Percentiles rank a stretch among this genome's conserved stretches.
phyloP scores from a whole-genome alignment of 2,888 invertebrate species.

The Rhamphomyia laevipes region DNA sequence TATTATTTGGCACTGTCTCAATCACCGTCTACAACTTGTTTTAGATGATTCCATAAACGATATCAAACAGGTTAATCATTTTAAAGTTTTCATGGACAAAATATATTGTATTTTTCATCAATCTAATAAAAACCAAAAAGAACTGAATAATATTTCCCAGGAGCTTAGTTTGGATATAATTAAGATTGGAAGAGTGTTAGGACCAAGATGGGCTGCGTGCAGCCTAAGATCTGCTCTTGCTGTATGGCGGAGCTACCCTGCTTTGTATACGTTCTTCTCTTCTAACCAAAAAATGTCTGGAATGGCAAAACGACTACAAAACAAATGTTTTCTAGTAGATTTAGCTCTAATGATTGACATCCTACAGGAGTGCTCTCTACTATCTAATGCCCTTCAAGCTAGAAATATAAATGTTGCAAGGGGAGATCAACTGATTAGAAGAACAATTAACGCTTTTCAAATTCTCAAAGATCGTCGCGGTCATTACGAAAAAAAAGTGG shows the following conservation, averaged over 20 bases:
- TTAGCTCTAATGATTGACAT: no score
- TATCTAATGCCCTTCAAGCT: no score
- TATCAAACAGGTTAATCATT: not conserved
- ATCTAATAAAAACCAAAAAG: slow-evolving; percentile 1
- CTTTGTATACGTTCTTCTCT: no score
- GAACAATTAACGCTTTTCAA: no score
- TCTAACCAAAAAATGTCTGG: no score
- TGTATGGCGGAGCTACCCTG: not conserved
- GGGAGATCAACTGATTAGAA: no score
- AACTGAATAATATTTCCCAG: not conserved
- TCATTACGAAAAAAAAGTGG: not conserved
- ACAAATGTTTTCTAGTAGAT: no score
- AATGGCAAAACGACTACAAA: no score
- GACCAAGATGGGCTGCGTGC: not conserved
- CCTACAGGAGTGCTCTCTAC: no score
- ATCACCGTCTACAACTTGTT: not conserved
- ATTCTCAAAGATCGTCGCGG: no score
- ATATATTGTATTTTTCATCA: not conserved
- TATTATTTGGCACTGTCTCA: not conserved
- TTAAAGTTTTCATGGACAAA: not conserved
- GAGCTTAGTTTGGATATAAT: not conserved
- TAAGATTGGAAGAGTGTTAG: not conserved
- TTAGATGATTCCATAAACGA: not conserved
- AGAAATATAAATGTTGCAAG: no score
- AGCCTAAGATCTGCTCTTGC: not conserved